These are phyloP conservation scores for Cataglyphis cursor DNA, from an alignment of 2,888 invertebrate species.

Conservation along the genomic window DNA sequence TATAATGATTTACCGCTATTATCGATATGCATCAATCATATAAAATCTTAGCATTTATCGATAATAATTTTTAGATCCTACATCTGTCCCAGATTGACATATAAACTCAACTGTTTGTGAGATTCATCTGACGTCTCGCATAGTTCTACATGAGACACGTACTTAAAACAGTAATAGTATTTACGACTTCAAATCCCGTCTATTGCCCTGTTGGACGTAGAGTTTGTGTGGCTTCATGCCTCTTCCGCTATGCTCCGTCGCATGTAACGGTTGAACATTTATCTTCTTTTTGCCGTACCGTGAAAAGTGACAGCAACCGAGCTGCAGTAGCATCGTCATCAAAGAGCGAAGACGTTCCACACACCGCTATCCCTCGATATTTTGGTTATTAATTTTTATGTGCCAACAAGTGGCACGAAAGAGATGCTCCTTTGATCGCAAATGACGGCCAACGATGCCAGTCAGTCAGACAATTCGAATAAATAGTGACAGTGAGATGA, in stretches of 20 bases:
- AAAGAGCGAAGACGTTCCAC: conserved; percentile 50
- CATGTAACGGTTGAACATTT: conserved; percentile 59
- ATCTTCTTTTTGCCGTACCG: conserved; percentile 57
- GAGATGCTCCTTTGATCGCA: conserved; percentile 52
- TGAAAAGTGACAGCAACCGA: conserved; percentile 54
- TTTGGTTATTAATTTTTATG: conserved; percentile 57
- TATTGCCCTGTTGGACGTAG: conserved; percentile 40
- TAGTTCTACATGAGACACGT: conserved; percentile 32
- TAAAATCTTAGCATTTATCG: background rate
- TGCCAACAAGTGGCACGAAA: conserved; percentile 37
- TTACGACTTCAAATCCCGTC: conserved; percentile 47
- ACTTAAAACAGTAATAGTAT: conserved; percentile 42
- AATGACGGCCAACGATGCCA: conserved; percentile 26
- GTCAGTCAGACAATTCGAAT: conserved; percentile 42
- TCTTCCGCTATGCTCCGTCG: conserved; percentile 59
- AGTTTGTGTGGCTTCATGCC: conserved; percentile 43
- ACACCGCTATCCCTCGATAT: conserved; percentile 45
- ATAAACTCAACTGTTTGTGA: background rate
- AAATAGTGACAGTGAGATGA: background rate
- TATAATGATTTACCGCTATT: background rate
- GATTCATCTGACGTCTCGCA: background rate
- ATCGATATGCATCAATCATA: background rate
- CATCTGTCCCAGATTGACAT: background rate
- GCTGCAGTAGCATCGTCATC: conserved; percentile 48
- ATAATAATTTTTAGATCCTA: background rate